A percentile compares a stretch with the other conserved stretches of the same genome.
Evolutionary conservation across 2,888 invertebrate genomes (phyloP).

Genomic region (Conistra vaccinii): DNA sequence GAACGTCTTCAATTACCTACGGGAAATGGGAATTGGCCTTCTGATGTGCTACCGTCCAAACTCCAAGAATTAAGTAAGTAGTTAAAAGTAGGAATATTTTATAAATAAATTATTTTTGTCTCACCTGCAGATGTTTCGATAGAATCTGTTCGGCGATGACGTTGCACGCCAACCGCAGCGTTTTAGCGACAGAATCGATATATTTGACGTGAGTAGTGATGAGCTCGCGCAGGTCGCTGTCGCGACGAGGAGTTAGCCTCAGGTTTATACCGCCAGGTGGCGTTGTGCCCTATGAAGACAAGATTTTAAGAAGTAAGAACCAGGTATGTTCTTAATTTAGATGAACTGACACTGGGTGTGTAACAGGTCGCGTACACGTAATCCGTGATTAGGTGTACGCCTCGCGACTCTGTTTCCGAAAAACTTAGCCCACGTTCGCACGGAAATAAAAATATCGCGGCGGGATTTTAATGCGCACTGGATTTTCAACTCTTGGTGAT

Average conservation of each 20-base stretch:
- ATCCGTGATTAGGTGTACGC: background rate
- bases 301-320: background rate
- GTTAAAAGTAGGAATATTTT: background rate
- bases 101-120: background rate
- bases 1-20: too few relatives aligned
- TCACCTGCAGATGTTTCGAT: conserved; percentile 89
- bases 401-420: background rate
- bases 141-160: conserved; percentile 90
- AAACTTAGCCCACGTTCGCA: too few relatives aligned
- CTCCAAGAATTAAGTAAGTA: background rate
- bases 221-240: conserved; percentile 89
- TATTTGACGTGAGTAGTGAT: conserved; percentile 88
- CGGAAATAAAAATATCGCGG: too few relatives aligned
- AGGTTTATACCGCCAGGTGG: conserved; percentile 91
- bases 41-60: too few relatives aligned
- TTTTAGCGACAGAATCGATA: conserved; percentile 91
- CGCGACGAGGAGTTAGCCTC: conserved; percentile 87
- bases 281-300: conserved; percentile 84
- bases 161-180: conserved; percentile 88
- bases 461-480: too few relatives aligned
- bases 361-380: background rate
- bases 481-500: too few relatives aligned
- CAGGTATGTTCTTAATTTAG: background rate
- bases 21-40: background rate
- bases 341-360: background rate